Evolutionary conservation across 53 echinoderm and acorn worm genomes (phyloP), one percentile per base, ranked within the genome.

Genomic region (Zoroaster sp.): DNA sequence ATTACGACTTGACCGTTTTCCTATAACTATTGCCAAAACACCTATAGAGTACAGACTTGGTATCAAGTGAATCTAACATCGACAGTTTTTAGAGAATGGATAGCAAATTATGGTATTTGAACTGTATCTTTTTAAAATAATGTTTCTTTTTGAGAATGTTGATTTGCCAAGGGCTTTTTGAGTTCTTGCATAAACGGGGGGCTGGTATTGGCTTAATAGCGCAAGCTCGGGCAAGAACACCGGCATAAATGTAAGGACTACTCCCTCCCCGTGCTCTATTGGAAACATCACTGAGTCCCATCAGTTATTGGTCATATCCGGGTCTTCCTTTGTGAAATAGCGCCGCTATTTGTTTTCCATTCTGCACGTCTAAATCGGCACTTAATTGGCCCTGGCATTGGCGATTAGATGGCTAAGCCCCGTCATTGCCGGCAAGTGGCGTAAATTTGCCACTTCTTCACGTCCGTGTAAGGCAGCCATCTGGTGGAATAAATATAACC

Each of bases 261-360:
- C 43, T 23, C 25, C 23, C 25, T 4, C 40, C 17, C 13, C 17
- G 5, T 21, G 23, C 20, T 44, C 28, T 75, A 31, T 32, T 14
- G 23, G 75, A 75, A 21, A 21, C 8, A 30, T 43, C 13, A 25
- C 3, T 30, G 46, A 75, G 11, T 46, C 47, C 75, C 25, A 14
- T 25, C 28, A 39, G 80, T 41, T 59, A 52, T 28, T 40, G 66
- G 80, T 40, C 37, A 54, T 63, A 80, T 80, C 80, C 80, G 80
- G 80, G 80, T 80, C 30, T 59, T 63, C 66, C 80, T 80, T 80
- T 80, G 80, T 65, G 66, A 39, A 40, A 21, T 66, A 36, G 30
- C 80, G 40, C 80, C 80, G 80, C 80, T 80, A 80, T 80, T 80
- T 80, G 80, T 80, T 80, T 66, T 80, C 80, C 66, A 80, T 80